A percentile compares a stretch with the other conserved stretches of the same genome.
Evolutionary conservation across 2,888 invertebrate genomes (phyloP).

Genomic region (Trilocha varians): DNA sequence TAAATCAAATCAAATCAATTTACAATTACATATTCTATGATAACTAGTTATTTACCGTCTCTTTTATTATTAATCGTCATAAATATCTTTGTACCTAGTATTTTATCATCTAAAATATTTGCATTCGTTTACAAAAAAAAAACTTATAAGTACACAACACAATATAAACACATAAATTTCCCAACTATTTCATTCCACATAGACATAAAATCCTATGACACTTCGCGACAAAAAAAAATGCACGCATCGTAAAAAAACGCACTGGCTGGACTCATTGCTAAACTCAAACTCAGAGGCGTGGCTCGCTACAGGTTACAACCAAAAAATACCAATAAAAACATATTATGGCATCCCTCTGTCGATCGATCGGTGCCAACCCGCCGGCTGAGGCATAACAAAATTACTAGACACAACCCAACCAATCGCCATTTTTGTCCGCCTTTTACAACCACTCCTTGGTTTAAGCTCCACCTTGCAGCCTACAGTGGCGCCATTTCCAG

Average conservation of each 20-base stretch:
- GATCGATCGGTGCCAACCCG: conserved; percentile 68
- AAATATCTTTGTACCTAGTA: too few relatives aligned
- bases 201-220: conserved; percentile 34
- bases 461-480: conserved; percentile 34
- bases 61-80: too few relatives aligned
- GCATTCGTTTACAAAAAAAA: too few relatives aligned
- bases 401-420: conserved; percentile 41
- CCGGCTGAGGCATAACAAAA: conserved; percentile 53
- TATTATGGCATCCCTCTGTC: conserved; percentile 65
- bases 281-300: conserved; percentile 57
- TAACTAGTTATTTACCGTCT: too few relatives aligned
- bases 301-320: conserved; percentile 68
- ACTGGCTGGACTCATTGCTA: conserved; percentile 60
- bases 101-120: too few relatives aligned
- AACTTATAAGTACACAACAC: too few relatives aligned
- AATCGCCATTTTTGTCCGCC: conserved; percentile 41
- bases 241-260: conserved; percentile 50
- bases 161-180: conserved; percentile 8
- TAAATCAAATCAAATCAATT: too few relatives aligned
- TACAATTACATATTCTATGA: too few relatives aligned
- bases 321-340: conserved; percentile 72
- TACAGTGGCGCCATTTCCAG: conserved; percentile 45
- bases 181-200: conserved; percentile 17
- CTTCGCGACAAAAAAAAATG: conserved; percentile 53
- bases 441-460: conserved; percentile 36